These are phyloP conservation scores for Enteromius paludinosus DNA, from an alignment of 2,797 vertebrate genomes.

Conservation along the genomic window DNA sequence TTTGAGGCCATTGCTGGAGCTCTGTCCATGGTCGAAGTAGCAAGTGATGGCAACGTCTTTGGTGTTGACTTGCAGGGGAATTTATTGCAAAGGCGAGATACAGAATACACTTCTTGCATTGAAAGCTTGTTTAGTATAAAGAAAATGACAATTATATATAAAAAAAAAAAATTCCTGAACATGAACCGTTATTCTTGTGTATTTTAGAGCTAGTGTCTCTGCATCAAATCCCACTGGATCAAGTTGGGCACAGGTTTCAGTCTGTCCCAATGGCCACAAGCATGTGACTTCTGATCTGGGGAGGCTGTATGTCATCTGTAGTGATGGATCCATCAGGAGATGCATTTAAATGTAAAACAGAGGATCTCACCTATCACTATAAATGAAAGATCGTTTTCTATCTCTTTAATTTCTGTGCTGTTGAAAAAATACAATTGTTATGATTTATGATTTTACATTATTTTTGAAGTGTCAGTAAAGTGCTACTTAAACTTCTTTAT, in stretches of 20 bases:
- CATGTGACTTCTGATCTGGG: constrained; percentile 13
- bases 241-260: not conserved
- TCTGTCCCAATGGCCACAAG: not conserved
- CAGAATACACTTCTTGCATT: not conserved
- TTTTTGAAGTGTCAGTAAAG: not conserved
- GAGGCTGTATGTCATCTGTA: constrained; percentile 10
- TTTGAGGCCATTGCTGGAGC: constrained; percentile 29
- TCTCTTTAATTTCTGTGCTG: not conserved
- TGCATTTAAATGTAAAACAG: not conserved
- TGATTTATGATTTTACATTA: not conserved
- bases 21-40: constrained; percentile 55
- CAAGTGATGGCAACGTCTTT: constrained; percentile 53
- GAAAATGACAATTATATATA: not conserved
- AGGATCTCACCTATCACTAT: not conserved
- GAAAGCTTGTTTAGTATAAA: not conserved
- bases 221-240: not conserved
- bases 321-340: constrained; percentile 27
- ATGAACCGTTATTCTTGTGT: not conserved
- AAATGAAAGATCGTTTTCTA: not conserved
- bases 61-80: constrained; percentile 18
- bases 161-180: not conserved
- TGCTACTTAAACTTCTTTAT: not conserved
- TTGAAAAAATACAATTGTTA: not conserved
- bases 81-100: not conserved
- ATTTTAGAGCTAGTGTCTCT: not conserved